Evolutionary conservation across 2,113 vertebrate species (phyloP), one percentile per base, ranked within the genome.

Genomic region (Sturnira hondurensis): DNA sequence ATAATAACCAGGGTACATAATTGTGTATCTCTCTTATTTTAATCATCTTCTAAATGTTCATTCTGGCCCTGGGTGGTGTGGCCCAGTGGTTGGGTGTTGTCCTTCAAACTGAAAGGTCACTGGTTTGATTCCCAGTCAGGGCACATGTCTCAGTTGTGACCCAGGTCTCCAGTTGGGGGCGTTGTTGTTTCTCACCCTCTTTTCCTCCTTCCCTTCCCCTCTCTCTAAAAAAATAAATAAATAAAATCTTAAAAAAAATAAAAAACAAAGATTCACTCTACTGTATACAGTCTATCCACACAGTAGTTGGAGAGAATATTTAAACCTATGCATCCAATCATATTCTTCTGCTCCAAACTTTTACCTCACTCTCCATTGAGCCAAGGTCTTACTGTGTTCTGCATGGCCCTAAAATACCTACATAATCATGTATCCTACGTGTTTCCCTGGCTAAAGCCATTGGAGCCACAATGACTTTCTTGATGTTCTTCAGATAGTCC

Each of bases 261-360:
- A 58, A 58, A 58, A 58, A 61, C 12, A 28, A 28, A 28, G 58
- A 0, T 28, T n/a, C 38, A 28, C 41, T 33, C 38, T 22, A 20
- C 19, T 76, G 4, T 76, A 16, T 41, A 12, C 28, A 58, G 17
- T 47, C 24, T 91, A 33, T n/a, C 20, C 11, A 8, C 45, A 41
- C 7, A n/a, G 24, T 4, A 33, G 2, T 1, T 31, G 22, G 52
- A 63, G 54, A 38, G 50, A 11, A 45, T 1, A 43, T 56, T 47
- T 63, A 33, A 56, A 65, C 5, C 2, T 38, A 10, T 3, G 11
- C 0, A 38, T 67, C 24, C 11, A 36, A 22, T n/a, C 4, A 1
- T 52, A n/a, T 82, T 81, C 56, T 56, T 74, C 74, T 8, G 31
- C 31, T 56, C 15, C 31, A 81, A 13, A 38, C 20, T 47, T 20